Evolutionary conservation across 2,113 vertebrate genomes (phyloP).

Genomic region (Neolamprologus variostigma): DNA sequence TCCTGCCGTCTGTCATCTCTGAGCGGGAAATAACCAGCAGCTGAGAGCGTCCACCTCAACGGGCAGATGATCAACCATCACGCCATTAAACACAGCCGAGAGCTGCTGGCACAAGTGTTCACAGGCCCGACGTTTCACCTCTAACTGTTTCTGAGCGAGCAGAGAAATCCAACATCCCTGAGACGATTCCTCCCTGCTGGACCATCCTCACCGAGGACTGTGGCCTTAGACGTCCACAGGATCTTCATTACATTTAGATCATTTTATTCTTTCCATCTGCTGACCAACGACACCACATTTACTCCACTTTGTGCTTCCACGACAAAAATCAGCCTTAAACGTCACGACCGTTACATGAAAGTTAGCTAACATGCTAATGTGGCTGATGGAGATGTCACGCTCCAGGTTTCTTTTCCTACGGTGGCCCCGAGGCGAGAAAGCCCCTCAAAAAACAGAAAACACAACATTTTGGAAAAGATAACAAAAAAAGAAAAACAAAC

Average conservation of each 20-base stretch:
- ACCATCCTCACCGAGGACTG: background rate
- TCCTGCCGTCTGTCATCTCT: slow-evolving; percentile 21
- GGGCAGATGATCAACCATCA: background rate
- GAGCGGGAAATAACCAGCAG: slow-evolving; percentile 22
- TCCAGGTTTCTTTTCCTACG: rapidly evolving
- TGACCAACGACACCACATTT: background rate
- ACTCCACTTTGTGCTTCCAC: background rate
- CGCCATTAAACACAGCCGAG: background rate
- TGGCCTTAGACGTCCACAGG: rapidly evolving
- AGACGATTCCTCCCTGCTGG: background rate
- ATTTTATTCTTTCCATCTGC: background rate
- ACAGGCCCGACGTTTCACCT: background rate
- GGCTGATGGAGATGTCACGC: background rate
- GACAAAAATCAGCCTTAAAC: background rate
- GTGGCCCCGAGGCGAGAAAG: rapidly evolving
- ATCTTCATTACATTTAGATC: background rate
- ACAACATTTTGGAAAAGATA: background rate
- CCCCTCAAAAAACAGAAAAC: background rate
- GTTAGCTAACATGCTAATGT: rapidly evolving
- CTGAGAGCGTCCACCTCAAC: background rate
- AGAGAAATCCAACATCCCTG: background rate
- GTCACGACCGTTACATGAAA: background rate
- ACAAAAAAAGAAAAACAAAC: background rate
- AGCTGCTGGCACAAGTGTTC: background rate
- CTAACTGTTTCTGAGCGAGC: background rate